Evolutionary conservation across 1,140 invertebrate species (phyloP).

Genomic region (Zelostemma sp.): DNA sequence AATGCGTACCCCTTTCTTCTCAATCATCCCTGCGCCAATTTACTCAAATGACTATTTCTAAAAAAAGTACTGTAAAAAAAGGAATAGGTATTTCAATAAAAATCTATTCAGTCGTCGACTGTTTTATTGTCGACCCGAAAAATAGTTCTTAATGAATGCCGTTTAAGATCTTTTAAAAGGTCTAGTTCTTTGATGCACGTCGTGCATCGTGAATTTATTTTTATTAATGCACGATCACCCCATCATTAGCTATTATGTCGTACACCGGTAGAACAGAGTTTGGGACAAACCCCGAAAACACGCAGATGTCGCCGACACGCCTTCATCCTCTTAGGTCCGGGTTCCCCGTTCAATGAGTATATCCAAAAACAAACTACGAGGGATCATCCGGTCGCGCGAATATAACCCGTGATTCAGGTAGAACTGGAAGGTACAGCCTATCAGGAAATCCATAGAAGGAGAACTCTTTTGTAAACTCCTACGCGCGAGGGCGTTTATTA

Average conservation of each 20-base stretch:
- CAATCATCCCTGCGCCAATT: conserved; percentile 12
- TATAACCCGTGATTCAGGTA: conserved; percentile 37
- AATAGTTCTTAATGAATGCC: conserved; percentile 43
- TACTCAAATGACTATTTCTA: not conserved
- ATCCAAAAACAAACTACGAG: conserved; percentile 44
- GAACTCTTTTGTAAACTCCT: conserved; percentile 26
- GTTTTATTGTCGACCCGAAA: conserved; percentile 7
- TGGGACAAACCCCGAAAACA: conserved; percentile 50
- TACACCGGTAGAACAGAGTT: conserved; percentile 41
- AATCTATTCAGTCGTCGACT: not conserved
- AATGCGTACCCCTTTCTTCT: conserved; percentile 20
- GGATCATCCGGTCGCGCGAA: conserved; percentile 50
- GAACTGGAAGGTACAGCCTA: conserved; percentile 13
- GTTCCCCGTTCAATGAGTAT: conserved; percentile 35
- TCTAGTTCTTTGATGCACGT: conserved; percentile 54
- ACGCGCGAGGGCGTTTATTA: conserved; percentile 46
- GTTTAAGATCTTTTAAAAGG: conserved; percentile 41
- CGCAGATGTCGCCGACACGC: conserved; percentile 61
- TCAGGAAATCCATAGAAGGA: conserved; percentile 50
- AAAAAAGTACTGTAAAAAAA: not conserved
- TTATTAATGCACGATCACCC: conserved; percentile 55
- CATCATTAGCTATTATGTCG: conserved; percentile 64
- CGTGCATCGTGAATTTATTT: conserved; percentile 48
- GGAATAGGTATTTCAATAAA: not conserved
- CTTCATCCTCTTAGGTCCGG: conserved; percentile 57